phyloP scores from a whole-genome alignment of 2,797 vertebrate genomes.

The Paramormyrops hopkinsi region DNA sequence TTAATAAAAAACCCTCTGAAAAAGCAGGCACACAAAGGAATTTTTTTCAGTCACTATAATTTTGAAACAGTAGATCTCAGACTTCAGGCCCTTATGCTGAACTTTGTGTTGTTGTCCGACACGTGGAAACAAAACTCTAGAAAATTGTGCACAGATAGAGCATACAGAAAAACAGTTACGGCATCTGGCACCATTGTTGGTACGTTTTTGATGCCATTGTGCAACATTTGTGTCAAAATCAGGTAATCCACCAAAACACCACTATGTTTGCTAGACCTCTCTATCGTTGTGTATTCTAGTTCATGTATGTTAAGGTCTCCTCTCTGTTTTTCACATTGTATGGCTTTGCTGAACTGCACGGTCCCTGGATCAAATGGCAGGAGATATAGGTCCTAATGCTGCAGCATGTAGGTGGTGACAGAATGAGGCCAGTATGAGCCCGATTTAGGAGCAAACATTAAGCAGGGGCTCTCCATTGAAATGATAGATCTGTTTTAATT shows the following conservation, averaged over 20 bases:
- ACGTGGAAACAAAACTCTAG: not conserved
- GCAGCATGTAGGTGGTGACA: not conserved
- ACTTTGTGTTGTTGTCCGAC: not conserved
- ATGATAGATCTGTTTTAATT: constrained; percentile 6
- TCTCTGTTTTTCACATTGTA: not conserved
- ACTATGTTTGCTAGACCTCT: not conserved
- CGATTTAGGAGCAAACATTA: not conserved
- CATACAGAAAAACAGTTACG: not conserved
- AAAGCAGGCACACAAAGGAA: not conserved
- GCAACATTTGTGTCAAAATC: not conserved
- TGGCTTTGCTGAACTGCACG: not conserved
- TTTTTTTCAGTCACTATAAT: not conserved
- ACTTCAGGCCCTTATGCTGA: not conserved
- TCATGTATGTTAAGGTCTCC: not conserved
- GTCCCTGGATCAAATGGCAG: not conserved
- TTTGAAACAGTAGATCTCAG: not conserved
- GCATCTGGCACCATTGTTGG: not conserved
- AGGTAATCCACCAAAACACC: not conserved
- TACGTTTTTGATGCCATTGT: not conserved
- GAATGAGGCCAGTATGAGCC: not conserved
- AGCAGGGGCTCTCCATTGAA: not conserved
- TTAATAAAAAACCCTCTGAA: not conserved
- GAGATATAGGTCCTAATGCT: not conserved
- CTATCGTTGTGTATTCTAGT: not conserved
- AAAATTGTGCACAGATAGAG: not conserved